phyloP scores from a whole-genome alignment of 2,113 vertebrate genomes.

The Aspidoscelis tigris region DNA sequence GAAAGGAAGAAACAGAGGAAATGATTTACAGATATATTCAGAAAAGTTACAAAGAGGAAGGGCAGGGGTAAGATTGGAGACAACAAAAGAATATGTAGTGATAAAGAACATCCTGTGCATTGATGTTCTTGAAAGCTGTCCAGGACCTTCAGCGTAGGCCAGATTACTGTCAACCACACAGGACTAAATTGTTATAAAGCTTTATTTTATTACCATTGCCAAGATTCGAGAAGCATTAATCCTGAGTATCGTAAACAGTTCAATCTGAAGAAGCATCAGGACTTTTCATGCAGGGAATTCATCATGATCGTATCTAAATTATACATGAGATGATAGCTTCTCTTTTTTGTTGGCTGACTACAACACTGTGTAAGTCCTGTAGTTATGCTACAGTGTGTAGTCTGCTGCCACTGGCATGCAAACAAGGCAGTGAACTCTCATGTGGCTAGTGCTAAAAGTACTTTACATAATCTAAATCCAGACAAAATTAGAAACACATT shows the following conservation, averaged over 20 bases:
- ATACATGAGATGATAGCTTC: neutral
- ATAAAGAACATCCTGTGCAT: slow-evolving; percentile 36
- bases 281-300: slow-evolving; percentile 43
- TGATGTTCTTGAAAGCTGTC: slow-evolving; percentile 48
- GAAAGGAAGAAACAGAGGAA: neutral
- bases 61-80: slow-evolving; percentile 23
- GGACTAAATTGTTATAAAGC: slow-evolving; percentile 34
- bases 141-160: slow-evolving; percentile 42
- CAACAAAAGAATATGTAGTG: slow-evolving; percentile 52
- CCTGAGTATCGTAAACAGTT: slow-evolving; percentile 41
- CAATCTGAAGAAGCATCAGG: slow-evolving; percentile 33
- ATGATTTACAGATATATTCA: neutral
- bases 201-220: slow-evolving; percentile 50
- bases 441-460: too few relatives aligned
- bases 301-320: slow-evolving; percentile 7
- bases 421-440: too few relatives aligned
- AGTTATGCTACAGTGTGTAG: neutral
- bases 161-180: slow-evolving; percentile 53
- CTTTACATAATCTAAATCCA: too few relatives aligned
- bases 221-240: slow-evolving; percentile 54
- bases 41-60: slow-evolving; percentile 37
- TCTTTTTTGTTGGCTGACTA: neutral
- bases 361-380: neutral
- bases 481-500: too few relatives aligned
- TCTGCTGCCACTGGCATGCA: neutral